Base-by-base conservation (phyloP, 2,888 invertebrate species). In the Xestoiulus laeticollis region DNA sequence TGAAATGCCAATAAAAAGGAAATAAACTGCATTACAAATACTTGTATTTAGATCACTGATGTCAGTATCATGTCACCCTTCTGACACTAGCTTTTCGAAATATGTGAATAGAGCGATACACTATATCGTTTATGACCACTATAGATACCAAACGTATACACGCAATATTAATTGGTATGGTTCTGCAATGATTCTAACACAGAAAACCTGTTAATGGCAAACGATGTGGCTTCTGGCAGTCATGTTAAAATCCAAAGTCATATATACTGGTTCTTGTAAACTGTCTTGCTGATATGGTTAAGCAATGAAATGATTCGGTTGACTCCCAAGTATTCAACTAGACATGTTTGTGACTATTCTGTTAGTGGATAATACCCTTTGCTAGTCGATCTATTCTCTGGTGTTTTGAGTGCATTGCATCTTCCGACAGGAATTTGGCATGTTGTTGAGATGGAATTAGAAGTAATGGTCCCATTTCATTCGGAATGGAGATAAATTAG, bases 401-500 rank as follows among this genome's bases (percentile, higher is more conserved):
- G n/a, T 22, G 68, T 59, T 59, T n/a, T 14, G 53, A 26, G 68
- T 48, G 19, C 16, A 48, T 16, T 16, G 19, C 68, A 5, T 68
- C 26, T 68, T 68, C 26, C 26, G 6, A 26, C 68, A 26, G 68
- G 68, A 68, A 68, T 68, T 38, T 68, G 68, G 26, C 68, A 26
- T 68, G 68, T 68, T 68, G 68, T 68, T 68, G 68, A 68, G 68
- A 26, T 26, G n/a, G 68, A 68, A 68, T 68, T 68, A 68, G 68
- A 68, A 22, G 68, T 68, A 26, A 68, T 68, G 68, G 68, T 8
- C 12, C 68, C 26, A 26, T 68, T 68, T 68, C 26, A 2, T 68
- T 12, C 68, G 22, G 26, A 68, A 68, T 68, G 68, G 22, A 68
- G 26, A 68, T 12, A 10, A 68, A 68, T 68, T 48, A 48, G 68